These are phyloP conservation scores for Digitonthophagus gazella DNA, from an alignment of 2,888 invertebrate genomes.

Conservation along the genomic window DNA sequence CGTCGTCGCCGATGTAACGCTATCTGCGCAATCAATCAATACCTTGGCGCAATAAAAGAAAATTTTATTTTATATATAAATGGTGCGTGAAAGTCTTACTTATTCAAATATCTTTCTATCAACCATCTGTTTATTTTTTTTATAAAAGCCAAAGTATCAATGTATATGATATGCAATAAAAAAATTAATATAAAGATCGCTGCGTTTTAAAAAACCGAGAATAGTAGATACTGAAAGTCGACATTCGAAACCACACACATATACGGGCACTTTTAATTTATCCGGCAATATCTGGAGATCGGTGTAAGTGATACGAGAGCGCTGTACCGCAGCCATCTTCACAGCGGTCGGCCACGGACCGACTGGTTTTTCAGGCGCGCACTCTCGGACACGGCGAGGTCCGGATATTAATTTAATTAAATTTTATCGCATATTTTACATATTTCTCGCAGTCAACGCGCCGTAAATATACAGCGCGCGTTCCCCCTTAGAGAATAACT, in stretches of 20 bases:
- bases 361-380: conserved; percentile 40
- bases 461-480: conserved; percentile 10
- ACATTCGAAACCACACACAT: conserved; percentile 1
- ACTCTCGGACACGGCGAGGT: conserved; percentile 33
- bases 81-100: not conserved
- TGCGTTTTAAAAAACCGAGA: not conserved
- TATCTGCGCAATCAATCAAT: not conserved
- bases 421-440: conserved; percentile 49
- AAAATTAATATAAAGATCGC: not conserved
- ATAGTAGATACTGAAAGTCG: not conserved
- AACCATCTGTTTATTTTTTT: not conserved
- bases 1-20: not conserved
- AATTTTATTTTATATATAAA: not conserved
- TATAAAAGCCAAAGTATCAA: not conserved
- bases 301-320: conserved; percentile 6
- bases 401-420: conserved; percentile 50
- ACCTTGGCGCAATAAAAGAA: not conserved
- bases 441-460: conserved; percentile 39
- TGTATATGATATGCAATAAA: too few species aligned
- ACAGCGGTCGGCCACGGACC: conserved; percentile 39
- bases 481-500: conserved; percentile 12
- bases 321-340: conserved; percentile 22
- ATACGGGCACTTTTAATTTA: conserved; percentile 10
- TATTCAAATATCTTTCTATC: not conserved
- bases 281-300: conserved; percentile 12